Conservation (phyloP, 2,797 vertebrate genomes). For the Gymnoscopelus microlampas region DNA sequence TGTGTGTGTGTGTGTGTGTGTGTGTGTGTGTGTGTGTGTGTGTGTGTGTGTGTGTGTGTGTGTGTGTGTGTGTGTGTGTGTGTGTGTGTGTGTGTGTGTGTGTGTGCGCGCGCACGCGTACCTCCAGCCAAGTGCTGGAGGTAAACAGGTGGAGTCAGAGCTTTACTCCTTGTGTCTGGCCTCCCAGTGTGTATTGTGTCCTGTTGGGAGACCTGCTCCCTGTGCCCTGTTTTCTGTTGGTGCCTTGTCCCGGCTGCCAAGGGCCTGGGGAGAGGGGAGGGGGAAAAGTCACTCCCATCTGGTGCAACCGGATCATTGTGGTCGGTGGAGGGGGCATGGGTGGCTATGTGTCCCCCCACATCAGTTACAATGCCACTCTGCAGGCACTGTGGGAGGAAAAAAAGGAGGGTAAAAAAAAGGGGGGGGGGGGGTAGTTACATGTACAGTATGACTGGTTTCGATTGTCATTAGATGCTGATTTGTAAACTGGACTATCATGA, state of each 20-base stretch:
- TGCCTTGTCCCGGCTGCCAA: constrained; percentile 62
- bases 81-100: too few relatives aligned
- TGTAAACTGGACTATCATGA: too few relatives aligned
- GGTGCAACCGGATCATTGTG: constrained; percentile 76
- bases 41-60: too few relatives aligned
- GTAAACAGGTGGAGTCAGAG: constrained; percentile 50
- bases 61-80: too few relatives aligned
- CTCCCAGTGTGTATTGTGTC: constrained; percentile 25
- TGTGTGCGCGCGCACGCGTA: too few relatives aligned
- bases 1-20: too few relatives aligned
- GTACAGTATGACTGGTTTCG: too few relatives aligned
- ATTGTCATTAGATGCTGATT: too few relatives aligned
- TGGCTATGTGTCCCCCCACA: constrained; percentile 72
- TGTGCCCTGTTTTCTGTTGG: constrained; percentile 22
- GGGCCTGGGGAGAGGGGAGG: constrained; percentile 62
- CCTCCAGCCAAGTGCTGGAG: constrained; percentile 14
- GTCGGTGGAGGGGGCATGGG: constrained; percentile 59
- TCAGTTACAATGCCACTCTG: constrained; percentile 61
- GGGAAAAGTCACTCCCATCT: constrained; percentile 81
- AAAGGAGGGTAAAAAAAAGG: too few relatives aligned
- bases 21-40: too few relatives aligned
- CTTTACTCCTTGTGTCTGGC: constrained; percentile 34
- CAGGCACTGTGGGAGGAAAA: constrained; percentile 41
- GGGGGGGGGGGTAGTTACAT: too few relatives aligned
- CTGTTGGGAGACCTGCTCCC: constrained; percentile 55